Conservation (phyloP, 2,113 vertebrate species). For the Pterocles burchelli region DNA sequence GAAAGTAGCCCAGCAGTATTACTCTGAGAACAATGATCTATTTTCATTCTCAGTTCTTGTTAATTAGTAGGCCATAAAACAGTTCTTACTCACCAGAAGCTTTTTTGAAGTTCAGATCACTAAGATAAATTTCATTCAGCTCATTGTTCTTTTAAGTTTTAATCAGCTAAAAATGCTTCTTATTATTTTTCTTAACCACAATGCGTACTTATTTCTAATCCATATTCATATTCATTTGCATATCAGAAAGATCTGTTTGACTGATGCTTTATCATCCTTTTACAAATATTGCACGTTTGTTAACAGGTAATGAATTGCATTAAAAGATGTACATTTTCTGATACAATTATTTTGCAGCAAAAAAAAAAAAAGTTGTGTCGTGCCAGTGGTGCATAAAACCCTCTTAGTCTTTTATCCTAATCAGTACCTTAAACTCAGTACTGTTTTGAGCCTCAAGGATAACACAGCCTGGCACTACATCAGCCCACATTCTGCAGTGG, state of each 20-base stretch:
- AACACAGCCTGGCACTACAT: background rate
- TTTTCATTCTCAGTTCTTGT: background rate
- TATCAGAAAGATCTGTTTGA: background rate
- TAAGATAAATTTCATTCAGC: background rate
- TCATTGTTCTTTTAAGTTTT: background rate
- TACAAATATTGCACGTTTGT: background rate
- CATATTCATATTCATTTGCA: background rate
- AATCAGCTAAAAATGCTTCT: background rate
- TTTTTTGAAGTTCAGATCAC: background rate
- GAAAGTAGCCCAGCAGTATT: background rate
- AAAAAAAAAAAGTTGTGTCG: background rate
- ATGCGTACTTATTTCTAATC: background rate
- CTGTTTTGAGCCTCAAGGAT: background rate
- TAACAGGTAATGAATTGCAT: background rate
- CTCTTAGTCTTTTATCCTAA: background rate
- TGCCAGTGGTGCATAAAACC: background rate
- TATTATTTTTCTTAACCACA: background rate
- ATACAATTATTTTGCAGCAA: background rate
- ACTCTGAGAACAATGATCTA: background rate
- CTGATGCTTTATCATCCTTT: background rate
- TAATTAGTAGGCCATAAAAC: constrained; percentile 3
- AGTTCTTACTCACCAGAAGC: background rate
- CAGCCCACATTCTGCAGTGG: background rate
- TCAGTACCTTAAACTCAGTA: background rate
- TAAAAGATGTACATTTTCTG: background rate